These are phyloP conservation scores for Micrasema minimum DNA, from an alignment of 1,140 invertebrate species.

Conservation along the genomic window DNA sequence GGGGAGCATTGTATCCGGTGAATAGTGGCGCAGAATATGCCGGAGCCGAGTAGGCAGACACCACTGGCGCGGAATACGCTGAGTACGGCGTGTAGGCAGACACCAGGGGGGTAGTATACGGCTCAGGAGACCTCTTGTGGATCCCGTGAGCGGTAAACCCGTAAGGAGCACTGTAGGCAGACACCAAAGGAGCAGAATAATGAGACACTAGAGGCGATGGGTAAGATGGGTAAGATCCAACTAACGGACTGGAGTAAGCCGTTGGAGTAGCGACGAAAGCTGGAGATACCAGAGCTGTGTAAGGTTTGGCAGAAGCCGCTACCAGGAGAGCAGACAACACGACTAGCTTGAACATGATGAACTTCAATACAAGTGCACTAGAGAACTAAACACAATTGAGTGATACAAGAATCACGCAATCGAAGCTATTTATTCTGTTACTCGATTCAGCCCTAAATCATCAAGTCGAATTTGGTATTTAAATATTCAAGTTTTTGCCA, in stretches of 20 bases:
- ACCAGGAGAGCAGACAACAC: constrained; percentile 67
- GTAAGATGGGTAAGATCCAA: constrained; percentile 38
- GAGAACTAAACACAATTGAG: constrained; percentile 56
- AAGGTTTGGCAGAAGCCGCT: constrained; percentile 61
- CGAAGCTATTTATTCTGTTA: constrained; percentile 26
- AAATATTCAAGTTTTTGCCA: no score
- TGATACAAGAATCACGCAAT: constrained; percentile 50
- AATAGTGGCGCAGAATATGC: constrained; percentile 38
- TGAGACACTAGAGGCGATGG: constrained; percentile 34
- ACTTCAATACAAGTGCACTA: constrained; percentile 57
- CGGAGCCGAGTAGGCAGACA: constrained; percentile 38
- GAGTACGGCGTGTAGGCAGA: constrained; percentile 41
- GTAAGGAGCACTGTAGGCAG: constrained; percentile 53
- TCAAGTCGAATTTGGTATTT: neutral
- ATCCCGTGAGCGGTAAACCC: constrained; percentile 54
- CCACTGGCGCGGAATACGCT: constrained; percentile 34
- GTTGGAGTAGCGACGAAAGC: constrained; percentile 52
- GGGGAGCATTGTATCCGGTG: constrained; percentile 47
- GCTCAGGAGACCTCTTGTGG: constrained; percentile 59
- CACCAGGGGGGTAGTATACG: constrained; percentile 51
- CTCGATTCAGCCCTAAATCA: constrained; percentile 12
- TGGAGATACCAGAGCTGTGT: constrained; percentile 64
- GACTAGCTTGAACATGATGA: constrained; percentile 70
- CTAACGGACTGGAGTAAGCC: constrained; percentile 26
- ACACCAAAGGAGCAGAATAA: constrained; percentile 32